Conservation (phyloP, 2,797 vertebrate genomes). For the Tarsius wallacei region DNA sequence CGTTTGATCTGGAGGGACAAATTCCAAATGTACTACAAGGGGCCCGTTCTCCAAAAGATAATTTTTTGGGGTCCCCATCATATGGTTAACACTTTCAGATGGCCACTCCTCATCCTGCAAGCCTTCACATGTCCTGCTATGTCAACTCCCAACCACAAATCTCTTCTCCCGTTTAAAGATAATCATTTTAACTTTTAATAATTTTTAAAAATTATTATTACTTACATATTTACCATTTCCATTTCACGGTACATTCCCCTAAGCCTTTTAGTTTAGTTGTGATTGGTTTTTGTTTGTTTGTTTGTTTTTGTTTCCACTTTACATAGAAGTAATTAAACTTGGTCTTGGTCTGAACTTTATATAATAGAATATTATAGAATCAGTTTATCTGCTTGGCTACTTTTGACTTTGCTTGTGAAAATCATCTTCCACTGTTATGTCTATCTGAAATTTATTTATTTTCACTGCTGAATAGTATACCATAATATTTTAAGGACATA, state of each 20-base stretch:
- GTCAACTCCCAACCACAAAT: not conserved
- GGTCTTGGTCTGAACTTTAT: not conserved
- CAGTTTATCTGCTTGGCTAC: not conserved
- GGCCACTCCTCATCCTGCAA: fast-evolving
- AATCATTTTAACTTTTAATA: not conserved
- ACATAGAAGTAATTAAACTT: not conserved
- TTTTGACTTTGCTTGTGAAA: conserved; percentile 32
- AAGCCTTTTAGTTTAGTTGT: not conserved
- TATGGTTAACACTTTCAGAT: not conserved
- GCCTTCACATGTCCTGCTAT: not conserved
- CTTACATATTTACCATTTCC: not conserved
- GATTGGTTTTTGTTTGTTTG: not conserved
- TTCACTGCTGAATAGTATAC: not conserved
- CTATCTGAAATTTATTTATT: not conserved
- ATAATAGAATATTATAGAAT: conserved; percentile 9
- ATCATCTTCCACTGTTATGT: not conserved
- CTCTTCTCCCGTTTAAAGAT: not conserved
- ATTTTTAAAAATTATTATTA: not conserved
- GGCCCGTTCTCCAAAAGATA: no score
- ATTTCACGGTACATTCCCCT: not conserved
- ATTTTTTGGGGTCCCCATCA: no score
- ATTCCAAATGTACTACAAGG: no score
- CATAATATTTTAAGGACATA: not conserved
- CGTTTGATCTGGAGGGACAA: no score
- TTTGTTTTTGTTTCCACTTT: not conserved